Base-by-base conservation (phyloP, 2,888 invertebrate genomes). In the Netelia inedita region DNA sequence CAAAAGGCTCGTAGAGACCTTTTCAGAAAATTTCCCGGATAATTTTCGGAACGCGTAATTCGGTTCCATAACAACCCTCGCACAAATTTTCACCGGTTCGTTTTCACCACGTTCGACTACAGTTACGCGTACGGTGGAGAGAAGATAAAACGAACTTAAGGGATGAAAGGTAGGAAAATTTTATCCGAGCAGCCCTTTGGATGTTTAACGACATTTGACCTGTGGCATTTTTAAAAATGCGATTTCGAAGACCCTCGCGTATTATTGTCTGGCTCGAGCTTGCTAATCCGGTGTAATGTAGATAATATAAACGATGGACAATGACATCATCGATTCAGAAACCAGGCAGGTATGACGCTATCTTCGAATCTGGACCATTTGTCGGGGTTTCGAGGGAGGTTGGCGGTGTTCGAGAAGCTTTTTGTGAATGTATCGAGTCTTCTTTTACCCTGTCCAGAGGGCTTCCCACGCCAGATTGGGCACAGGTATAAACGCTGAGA, bases 41-140 rank as follows among this genome's bases (percentile, higher is more conserved):
- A 72, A 90, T 90, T 91, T 90, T 87, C 86, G 82, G 86, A 87
- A 87, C 87, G 57, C 73, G 86, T 88, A 89, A 90, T 89, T 87
- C 88, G 73, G 69, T 81, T 85, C 57, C 66, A 43, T 68, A 57
- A 79, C 69, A 73, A 10, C 14, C 57, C 57, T 50, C 21, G 72
- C 71, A 23, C 11, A 43, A 9, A 63, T 79, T 79, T 79, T 63
- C 10, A 46, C 41, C 55, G 28, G 14, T 46, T 19, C 35, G 46
- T 68, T 23, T 35, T 55, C 57, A 35, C 65, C 28, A n/a, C 19
- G 16, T 35, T 55, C 73, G 43, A 46, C 46, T 53, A 72, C 8
- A 72, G 80, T 55, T 16, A 46, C 50, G 28, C 16, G 16, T 55
- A 28, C 3, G 2, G 46, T 14, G 14, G 11, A 46, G 6, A 46